Base-by-base conservation (phyloP, 2,797 vertebrate genomes). In the Capromys pilorides region DNA sequence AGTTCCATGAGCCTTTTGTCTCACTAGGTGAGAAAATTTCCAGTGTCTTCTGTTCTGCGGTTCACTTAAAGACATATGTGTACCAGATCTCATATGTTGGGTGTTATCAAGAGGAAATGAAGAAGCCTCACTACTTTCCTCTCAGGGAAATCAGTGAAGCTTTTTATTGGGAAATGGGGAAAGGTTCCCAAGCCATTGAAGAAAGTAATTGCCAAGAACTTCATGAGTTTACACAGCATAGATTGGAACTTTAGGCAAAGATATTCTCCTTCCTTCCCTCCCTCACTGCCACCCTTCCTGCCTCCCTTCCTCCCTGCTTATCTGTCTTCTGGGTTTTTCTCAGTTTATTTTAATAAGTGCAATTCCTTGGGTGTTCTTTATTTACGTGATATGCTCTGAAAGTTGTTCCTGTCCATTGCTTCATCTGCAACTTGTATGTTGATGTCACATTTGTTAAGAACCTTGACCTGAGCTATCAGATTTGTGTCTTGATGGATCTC, bases 341-440 rank as follows among this genome's bases (percentile, higher is more conserved):
- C 54, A 57, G 54, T 14, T 19, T 57, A 16, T 18, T 57, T 57
- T 93, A 67, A 57, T 45, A 87, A 6, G 84, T 69, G 39, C 45
- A 86, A 2, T 87, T 89, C 54, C 73, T 93, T 93, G 85, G 66
- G 28, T 67, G n/a, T 71, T 92, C 31, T n/a, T n/a, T n/a, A n/a
- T 33, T 86, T 69, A 33, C 0, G 0, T 59, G 1, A 49, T 59
- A 51, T 66, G 12, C 78, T 91, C 13, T 71, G 11, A 28, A 67
- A 84, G 49, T 92, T 24, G 66, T 93, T 92, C 62, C 73, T 16
- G 4, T n/a, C 33, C 36, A 0, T 39, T 67, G 57, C 45, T 33
- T 85, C 49, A 45, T 71, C 79, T 93, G 57, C 81, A 71, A 75
- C 73, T 84, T 78, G 6, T 71, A 16, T 79, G 67, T 94, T 64